These are phyloP conservation scores for Tetragonula carbonaria DNA, from an alignment of 2,888 invertebrate species.

Conservation along the genomic window DNA sequence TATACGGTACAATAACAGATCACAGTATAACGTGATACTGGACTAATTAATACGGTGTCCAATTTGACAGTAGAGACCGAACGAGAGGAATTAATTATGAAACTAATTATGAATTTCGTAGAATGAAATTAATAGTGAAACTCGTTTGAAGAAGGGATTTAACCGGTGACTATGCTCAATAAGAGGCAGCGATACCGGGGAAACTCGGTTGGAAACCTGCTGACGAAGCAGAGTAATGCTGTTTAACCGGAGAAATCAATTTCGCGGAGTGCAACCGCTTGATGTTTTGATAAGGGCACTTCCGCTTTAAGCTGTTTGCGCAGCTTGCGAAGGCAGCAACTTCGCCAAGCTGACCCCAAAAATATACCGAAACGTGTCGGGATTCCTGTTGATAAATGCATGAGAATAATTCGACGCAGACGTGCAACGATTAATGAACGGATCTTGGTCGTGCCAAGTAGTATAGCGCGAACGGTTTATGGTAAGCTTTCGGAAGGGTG, in stretches of 20 bases:
- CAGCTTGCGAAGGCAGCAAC: slow-evolving; percentile 7
- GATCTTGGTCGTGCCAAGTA: not conserved
- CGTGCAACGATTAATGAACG: slow-evolving; percentile 8
- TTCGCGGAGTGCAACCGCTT: slow-evolving; percentile 40
- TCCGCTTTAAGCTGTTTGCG: slow-evolving; percentile 56
- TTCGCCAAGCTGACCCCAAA: not conserved
- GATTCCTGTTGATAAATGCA: not conserved
- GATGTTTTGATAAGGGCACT: slow-evolving; percentile 50
- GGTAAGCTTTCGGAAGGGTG: not conserved
- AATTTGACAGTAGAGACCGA: not conserved
- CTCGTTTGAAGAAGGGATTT: not conserved
- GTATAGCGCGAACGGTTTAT: not conserved
- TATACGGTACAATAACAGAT: no score
- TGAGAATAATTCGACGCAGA: slow-evolving; percentile 1
- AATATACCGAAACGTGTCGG: slow-evolving; percentile 1
- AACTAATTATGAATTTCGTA: no score
- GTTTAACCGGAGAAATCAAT: slow-evolving; percentile 57
- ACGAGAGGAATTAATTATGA: not conserved
- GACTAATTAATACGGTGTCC: no score
- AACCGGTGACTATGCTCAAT: not conserved
- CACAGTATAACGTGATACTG: no score
- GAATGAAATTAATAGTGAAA: not conserved
- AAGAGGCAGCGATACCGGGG: slow-evolving; percentile 1
- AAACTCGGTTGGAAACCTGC: slow-evolving; percentile 23
- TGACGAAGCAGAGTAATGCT: slow-evolving; percentile 27